Percentiles rank a stretch among this genome's conserved stretches.
phyloP scores from a whole-genome alignment of 2,113 vertebrate genomes.

The Colistium nudipinnis region DNA sequence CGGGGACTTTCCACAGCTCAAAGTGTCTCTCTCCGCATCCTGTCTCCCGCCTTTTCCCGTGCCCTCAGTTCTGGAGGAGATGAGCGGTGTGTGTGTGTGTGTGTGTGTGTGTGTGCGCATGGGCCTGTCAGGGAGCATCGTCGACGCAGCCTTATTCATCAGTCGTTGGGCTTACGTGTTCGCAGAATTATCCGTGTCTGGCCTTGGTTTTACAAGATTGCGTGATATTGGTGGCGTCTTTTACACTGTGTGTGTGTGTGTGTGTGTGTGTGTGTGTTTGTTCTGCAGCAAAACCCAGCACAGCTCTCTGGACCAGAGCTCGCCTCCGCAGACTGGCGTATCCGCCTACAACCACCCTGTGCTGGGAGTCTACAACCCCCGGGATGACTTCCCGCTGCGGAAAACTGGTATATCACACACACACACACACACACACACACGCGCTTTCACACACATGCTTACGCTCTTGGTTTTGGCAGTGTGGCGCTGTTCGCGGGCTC shows the following conservation, averaged over 20 bases:
- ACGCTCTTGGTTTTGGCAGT: constrained; percentile 17
- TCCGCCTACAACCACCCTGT: constrained; percentile 91
- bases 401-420: constrained; percentile 87
- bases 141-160: too few species aligned
- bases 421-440: constrained; percentile 12
- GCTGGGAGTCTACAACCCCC: constrained; percentile 92
- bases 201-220: not conserved
- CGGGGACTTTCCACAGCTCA: constrained; percentile 35
- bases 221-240: constrained; percentile 1
- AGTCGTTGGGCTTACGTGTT: constrained; percentile 12
- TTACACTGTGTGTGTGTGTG: constrained; percentile 10
- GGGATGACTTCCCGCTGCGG: constrained; percentile 95
- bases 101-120: constrained; percentile 46
- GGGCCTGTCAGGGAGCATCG: constrained; percentile 63
- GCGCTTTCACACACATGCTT: not conserved
- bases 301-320: constrained; percentile 96
- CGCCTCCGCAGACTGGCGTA: constrained; percentile 91
- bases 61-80: constrained; percentile 36
- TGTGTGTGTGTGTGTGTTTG: constrained; percentile 6
- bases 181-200: constrained; percentile 4
- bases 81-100: too few species aligned
- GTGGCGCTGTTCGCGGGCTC: not conserved
- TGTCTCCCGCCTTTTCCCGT: constrained; percentile 17
- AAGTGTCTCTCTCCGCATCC: constrained; percentile 30
- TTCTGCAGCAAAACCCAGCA: constrained; percentile 91